These are phyloP conservation scores for Galaxea fascicularis DNA, from an alignment of 92 coral and sea anemone species.

Conservation along the genomic window DNA sequence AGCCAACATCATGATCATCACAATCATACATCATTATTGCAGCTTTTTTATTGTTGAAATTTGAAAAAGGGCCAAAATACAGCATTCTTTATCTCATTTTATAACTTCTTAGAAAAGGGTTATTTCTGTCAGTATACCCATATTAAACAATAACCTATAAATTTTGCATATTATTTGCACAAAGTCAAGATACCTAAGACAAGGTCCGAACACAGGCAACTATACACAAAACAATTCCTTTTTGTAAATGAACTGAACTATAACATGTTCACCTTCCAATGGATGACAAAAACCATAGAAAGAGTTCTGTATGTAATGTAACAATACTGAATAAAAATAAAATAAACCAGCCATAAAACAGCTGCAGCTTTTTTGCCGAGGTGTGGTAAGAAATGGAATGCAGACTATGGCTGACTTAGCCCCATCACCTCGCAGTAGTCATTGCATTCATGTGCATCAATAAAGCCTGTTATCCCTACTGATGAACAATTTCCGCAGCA, in stretches of 20 bases:
- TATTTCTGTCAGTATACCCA: background rate
- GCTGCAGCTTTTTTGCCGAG: slow-evolving; percentile 31
- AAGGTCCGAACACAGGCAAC: slow-evolving; percentile 7
- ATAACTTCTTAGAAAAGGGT: background rate
- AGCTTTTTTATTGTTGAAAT: slow-evolving; percentile 5
- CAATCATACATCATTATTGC: slow-evolving; percentile 10
- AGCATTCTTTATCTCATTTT: background rate
- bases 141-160: background rate
- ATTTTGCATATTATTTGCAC: slow-evolving; percentile 13
- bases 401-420: slow-evolving; percentile 27
- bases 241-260: slow-evolving; percentile 2
- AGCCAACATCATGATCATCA: slow-evolving; percentile 30
- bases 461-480: slow-evolving; percentile 55
- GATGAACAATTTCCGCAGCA: slow-evolving; percentile 63
- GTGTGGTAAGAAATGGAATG: slow-evolving; percentile 9
- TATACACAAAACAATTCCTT: background rate
- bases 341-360: slow-evolving; percentile 14
- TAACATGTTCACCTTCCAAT: slow-evolving; percentile 6
- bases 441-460: slow-evolving; percentile 65
- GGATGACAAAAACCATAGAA: background rate
- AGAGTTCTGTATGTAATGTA: background rate
- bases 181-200: background rate
- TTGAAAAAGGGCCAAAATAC: too few species aligned
- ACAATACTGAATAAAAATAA: background rate
- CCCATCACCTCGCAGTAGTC: slow-evolving; percentile 61